phyloP scores from a whole-genome alignment of 1,140 invertebrate species.

The Melanaphis sacchari region DNA sequence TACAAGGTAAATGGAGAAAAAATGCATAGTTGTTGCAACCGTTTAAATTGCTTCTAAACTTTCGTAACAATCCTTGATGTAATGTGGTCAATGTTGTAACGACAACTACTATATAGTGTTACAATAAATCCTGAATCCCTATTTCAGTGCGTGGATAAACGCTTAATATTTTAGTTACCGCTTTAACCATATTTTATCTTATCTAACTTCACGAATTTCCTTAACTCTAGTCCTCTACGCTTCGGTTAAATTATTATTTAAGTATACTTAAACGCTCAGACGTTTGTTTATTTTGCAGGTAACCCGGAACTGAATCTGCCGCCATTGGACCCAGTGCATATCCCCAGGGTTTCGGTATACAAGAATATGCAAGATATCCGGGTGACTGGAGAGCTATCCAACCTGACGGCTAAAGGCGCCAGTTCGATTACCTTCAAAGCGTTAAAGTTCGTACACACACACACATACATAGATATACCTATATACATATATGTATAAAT shows the following conservation, averaged over 20 bases:
- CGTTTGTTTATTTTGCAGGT: neutral
- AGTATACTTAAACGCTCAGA: neutral
- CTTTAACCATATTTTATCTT: neutral
- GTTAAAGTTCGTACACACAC: neutral
- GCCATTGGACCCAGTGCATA: neutral
- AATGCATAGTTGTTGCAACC: neutral
- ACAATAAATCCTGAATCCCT: neutral
- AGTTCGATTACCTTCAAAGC: neutral
- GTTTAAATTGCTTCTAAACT: neutral
- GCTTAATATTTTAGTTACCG: neutral
- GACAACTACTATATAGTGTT: neutral
- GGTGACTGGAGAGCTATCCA: neutral
- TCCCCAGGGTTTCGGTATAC: neutral
- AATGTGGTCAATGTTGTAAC: neutral
- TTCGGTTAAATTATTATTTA: neutral
- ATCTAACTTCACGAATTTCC: neutral
- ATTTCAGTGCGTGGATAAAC: neutral
- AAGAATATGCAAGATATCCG: neutral
- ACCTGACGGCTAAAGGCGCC: neutral
- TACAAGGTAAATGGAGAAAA: neutral
- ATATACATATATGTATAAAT: no score
- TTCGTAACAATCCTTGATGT: neutral
- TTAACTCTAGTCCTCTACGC: no score
- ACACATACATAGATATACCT: neutral
- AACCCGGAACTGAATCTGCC: conserved; percentile 22